Evolutionary conservation across 2,113 vertebrate genomes (phyloP).

Genomic region (Pluvianellus socialis): DNA sequence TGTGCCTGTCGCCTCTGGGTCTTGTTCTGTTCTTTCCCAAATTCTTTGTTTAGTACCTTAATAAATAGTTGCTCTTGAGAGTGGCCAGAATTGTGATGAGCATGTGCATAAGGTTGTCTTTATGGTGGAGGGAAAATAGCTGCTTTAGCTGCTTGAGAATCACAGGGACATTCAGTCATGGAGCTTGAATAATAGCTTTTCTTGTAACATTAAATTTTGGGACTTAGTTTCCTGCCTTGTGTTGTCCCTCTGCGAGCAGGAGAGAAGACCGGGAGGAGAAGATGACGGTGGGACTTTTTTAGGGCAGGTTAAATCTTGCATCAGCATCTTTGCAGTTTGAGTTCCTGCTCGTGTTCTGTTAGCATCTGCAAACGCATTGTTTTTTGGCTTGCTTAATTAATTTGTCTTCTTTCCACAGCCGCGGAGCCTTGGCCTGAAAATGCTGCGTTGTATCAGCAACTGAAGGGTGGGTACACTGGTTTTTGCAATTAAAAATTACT

Average conservation of each 20-base stretch:
- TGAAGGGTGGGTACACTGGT: constrained; percentile 76
- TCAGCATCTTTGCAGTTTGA: not conserved
- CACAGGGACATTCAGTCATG: not conserved
- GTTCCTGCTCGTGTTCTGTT: constrained; percentile 22
- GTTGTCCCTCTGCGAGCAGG: not conserved
- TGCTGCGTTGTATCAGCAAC: constrained; percentile 80
- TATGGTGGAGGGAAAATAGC: not conserved
- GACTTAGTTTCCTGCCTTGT: not conserved
- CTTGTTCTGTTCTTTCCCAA: not conserved
- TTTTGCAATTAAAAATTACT: constrained; percentile 61
- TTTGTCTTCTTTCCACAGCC: constrained; percentile 68
- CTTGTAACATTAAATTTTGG: not conserved
- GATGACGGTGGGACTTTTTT: not conserved
- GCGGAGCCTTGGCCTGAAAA: constrained; percentile 85
- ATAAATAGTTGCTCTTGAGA: not conserved
- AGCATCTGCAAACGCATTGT: not conserved
- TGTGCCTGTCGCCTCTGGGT: not conserved
- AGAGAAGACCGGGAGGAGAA: not conserved
- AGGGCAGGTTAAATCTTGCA: not conserved
- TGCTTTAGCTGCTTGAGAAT: not conserved
- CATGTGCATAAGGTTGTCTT: not conserved
- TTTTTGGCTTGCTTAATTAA: constrained; percentile 54
- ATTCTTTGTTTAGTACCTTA: not conserved
- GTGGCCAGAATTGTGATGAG: not conserved
- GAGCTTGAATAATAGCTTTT: not conserved